phyloP scores from a whole-genome alignment of 2,888 invertebrate genomes.

The Baccha elongata region DNA sequence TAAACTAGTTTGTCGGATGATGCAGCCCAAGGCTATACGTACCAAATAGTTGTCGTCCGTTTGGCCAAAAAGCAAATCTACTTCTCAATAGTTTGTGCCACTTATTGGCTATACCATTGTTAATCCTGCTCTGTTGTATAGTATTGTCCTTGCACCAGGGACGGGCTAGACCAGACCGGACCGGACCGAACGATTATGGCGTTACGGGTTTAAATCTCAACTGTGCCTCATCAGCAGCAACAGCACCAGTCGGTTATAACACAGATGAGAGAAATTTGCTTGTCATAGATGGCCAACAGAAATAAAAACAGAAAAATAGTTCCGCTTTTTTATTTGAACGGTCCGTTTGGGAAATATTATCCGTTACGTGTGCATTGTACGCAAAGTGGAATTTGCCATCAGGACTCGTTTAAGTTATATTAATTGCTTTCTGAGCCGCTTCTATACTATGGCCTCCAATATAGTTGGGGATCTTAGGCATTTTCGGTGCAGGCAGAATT shows the following conservation, averaged over 20 bases:
- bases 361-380: slow-evolving; percentile 70
- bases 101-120: slow-evolving; percentile 68
- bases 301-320: slow-evolving; percentile 23
- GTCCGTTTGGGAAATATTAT: slow-evolving; percentile 72
- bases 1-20: slow-evolving; percentile 20
- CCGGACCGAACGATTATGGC: slow-evolving; percentile 61
- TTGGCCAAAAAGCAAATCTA: slow-evolving; percentile 46
- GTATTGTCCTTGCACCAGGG: slow-evolving; percentile 33
- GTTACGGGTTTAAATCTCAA: slow-evolving; percentile 62
- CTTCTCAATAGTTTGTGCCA: slow-evolving; percentile 57
- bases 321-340: slow-evolving; percentile 54
- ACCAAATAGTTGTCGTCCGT: slow-evolving; percentile 5
- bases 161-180: too few species aligned
- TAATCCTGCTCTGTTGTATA: slow-evolving; percentile 8
- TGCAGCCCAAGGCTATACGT: slow-evolving; percentile 13
- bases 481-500: slow-evolving; percentile 27
- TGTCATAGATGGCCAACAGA: slow-evolving; percentile 8
- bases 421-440: slow-evolving; percentile 67
- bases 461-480: slow-evolving; percentile 42
- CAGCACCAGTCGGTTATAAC: slow-evolving; percentile 47
- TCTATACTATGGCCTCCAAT: not conserved
- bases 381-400: slow-evolving; percentile 70
- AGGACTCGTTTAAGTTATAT: slow-evolving; percentile 74
- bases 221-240: slow-evolving; percentile 64
- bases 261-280: slow-evolving; percentile 31